Evolutionary conservation across 2,888 invertebrate species (phyloP).

Genomic region (Rhingia rostrata): DNA sequence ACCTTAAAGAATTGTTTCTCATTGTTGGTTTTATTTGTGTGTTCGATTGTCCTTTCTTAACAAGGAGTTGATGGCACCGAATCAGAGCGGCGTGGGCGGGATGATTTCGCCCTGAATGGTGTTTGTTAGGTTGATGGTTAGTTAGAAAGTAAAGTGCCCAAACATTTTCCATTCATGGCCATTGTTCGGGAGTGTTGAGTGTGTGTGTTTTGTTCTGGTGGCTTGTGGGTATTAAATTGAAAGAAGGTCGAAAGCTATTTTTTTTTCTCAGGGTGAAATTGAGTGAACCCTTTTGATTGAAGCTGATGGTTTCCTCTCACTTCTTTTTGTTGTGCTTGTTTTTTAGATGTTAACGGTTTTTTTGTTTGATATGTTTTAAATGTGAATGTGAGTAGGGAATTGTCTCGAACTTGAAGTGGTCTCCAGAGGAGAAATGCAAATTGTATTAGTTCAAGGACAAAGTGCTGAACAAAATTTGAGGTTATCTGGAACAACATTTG

Average conservation of each 20-base stretch:
- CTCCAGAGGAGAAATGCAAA: too few relatives aligned
- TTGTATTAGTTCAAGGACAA: too few relatives aligned
- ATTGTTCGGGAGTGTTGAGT: constrained; percentile 39
- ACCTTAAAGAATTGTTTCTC: constrained; percentile 69
- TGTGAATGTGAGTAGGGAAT: constrained; percentile 20
- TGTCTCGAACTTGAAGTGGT: too few relatives aligned
- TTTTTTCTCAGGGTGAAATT: constrained; percentile 37
- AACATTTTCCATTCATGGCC: constrained; percentile 66
- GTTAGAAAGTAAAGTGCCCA: constrained; percentile 73
- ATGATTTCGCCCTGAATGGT: constrained; percentile 42
- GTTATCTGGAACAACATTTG: too few relatives aligned
- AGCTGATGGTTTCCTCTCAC: constrained; percentile 44
- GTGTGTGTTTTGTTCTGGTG: constrained; percentile 15
- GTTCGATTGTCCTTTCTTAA: constrained; percentile 61
- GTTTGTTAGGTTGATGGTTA: constrained; percentile 71
- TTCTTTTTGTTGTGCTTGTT: background rate
- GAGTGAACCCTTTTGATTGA: constrained; percentile 64
- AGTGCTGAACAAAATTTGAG: too few relatives aligned
- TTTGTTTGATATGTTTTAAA: constrained; percentile 4
- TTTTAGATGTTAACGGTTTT: constrained; percentile 41
- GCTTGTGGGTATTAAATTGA: constrained; percentile 54
- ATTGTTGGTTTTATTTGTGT: constrained; percentile 65
- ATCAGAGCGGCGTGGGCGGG: background rate
- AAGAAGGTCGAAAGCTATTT: constrained; percentile 67
- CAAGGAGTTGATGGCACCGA: background rate